These are phyloP conservation scores for Drosophila cardini DNA, from an alignment of 1,140 invertebrate species.

Conservation along the genomic window DNA sequence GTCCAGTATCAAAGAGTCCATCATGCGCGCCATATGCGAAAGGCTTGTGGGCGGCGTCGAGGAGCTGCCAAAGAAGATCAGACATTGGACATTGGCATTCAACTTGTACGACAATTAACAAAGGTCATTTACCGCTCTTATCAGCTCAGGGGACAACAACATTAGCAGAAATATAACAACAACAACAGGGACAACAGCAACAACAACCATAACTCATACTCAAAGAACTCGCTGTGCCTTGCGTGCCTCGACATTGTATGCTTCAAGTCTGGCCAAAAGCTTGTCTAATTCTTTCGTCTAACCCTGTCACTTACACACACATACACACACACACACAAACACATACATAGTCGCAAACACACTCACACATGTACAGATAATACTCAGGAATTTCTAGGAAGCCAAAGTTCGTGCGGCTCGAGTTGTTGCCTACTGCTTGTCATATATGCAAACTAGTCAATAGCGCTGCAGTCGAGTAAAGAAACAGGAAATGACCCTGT, in stretches of 20 bases:
- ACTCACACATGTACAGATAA: slow-evolving; percentile 24
- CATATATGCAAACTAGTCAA: slow-evolving; percentile 38
- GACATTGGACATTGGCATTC: slow-evolving; percentile 51
- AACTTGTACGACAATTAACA: slow-evolving; percentile 55
- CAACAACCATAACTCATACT: background rate
- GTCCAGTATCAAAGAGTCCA: slow-evolving; percentile 89
- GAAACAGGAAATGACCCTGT: too few species aligned
- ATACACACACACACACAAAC: slow-evolving; percentile 17
- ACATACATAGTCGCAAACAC: too few species aligned
- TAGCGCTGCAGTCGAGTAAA: too few species aligned
- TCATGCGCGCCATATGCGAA: slow-evolving; percentile 89
- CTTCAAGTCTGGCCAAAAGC: slow-evolving; percentile 57
- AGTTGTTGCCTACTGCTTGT: slow-evolving; percentile 2
- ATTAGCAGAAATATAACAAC: background rate
- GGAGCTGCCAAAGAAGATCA: slow-evolving; percentile 52
- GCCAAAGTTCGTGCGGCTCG: slow-evolving; percentile 49
- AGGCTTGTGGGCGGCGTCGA: slow-evolving; percentile 86
- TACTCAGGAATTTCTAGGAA: slow-evolving; percentile 69
- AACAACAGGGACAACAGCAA: slow-evolving; percentile 4
- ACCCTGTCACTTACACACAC: slow-evolving; percentile 39
- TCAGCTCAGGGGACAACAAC: slow-evolving; percentile 34
- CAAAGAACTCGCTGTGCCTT: slow-evolving; percentile 39
- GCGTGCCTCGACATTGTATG: slow-evolving; percentile 49
- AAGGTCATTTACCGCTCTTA: slow-evolving; percentile 70
- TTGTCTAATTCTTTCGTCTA: slow-evolving; percentile 69